A percentile compares a stretch with the other conserved stretches of the same genome.
These are phyloP conservation scores for Rattus norvegicus DNA, from an alignment of 2,113 vertebrate genomes.

Conservation along the genomic window DNA sequence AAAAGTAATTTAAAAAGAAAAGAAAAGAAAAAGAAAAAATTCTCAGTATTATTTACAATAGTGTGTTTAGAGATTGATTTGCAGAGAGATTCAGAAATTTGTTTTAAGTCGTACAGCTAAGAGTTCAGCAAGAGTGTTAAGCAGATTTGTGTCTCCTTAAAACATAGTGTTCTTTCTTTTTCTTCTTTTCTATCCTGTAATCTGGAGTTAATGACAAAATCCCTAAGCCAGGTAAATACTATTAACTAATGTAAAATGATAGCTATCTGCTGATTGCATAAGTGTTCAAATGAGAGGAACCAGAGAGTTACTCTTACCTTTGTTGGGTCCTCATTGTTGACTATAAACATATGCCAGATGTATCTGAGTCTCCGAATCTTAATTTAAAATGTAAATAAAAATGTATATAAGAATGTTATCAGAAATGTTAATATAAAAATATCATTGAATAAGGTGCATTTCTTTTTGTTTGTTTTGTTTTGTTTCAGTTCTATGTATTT, in stretches of 20 bases:
- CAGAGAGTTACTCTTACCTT: background rate
- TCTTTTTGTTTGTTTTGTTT: background rate
- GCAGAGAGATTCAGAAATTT: background rate
- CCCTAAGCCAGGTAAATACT: background rate
- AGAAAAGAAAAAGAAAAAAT: background rate
- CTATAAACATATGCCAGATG: background rate
- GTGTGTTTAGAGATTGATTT: background rate
- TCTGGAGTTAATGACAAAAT: background rate
- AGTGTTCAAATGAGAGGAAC: background rate
- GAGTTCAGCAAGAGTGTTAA: background rate
- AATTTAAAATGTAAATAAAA: constrained; percentile 1
- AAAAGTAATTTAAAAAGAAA: too few species aligned
- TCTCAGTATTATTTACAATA: background rate
- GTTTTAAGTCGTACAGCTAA: background rate
- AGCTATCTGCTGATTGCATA: too few species aligned
- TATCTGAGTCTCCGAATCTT: background rate
- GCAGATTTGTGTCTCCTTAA: background rate
- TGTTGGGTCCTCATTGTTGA: background rate
- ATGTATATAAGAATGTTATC: background rate
- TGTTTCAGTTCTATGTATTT: background rate
- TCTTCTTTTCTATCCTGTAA: rapidly evolving
- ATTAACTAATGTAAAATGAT: background rate
- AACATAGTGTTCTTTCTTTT: background rate
- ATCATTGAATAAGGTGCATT: background rate
- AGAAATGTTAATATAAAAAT: background rate